Percentiles rank a stretch among this genome's conserved stretches.
These are phyloP conservation scores for Felis chaus DNA, from an alignment of 2,113 vertebrate genomes.

Conservation along the genomic window DNA sequence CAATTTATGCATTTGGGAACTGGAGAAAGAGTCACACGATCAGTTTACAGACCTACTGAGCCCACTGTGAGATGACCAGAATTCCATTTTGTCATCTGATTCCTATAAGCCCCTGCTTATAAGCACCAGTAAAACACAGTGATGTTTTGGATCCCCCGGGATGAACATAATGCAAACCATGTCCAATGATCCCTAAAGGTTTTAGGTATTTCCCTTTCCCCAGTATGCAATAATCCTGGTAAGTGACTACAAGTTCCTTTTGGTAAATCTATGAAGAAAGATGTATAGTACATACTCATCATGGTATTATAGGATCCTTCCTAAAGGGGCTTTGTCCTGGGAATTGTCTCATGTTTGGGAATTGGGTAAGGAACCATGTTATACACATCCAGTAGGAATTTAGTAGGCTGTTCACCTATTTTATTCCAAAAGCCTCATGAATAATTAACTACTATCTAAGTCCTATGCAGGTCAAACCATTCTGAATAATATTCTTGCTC, in stretches of 20 bases:
- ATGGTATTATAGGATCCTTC: neutral
- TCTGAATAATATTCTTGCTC: neutral
- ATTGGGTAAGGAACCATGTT: neutral
- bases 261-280: neutral
- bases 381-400: neutral
- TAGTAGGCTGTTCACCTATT: neutral
- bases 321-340: neutral
- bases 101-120: neutral
- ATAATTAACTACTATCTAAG: neutral
- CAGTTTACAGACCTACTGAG: neutral
- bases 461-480: neutral
- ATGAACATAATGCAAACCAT: neutral
- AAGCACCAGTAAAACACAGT: neutral
- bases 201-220: neutral
- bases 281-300: neutral
- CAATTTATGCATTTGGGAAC: neutral
- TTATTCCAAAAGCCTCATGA: neutral
- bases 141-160: neutral
- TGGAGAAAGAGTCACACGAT: neutral
- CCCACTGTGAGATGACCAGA: neutral
- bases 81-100: neutral
- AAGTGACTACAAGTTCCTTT: neutral
- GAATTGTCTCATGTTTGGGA: neutral
- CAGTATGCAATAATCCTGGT: neutral
- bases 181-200: slow-evolving; percentile 12